These are phyloP conservation scores for Hydropsyche tenuis DNA, from an alignment of 1,140 invertebrate genomes.

Conservation along the genomic window DNA sequence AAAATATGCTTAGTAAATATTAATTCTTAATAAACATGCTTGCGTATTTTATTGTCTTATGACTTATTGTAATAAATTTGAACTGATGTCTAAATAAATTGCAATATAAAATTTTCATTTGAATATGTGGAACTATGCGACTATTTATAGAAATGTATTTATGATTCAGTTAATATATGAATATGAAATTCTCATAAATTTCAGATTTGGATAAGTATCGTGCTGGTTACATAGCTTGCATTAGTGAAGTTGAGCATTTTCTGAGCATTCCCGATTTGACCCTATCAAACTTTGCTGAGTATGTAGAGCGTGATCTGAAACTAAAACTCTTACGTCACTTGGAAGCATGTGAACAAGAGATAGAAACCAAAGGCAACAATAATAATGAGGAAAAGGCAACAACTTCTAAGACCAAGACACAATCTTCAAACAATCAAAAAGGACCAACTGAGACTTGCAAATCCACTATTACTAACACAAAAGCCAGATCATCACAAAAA, in stretches of 20 bases:
- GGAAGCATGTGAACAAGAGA: constrained; percentile 73
- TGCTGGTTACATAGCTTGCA: constrained; percentile 83
- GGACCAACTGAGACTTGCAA: not conserved
- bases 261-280: constrained; percentile 70
- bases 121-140: too few species aligned
- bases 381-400: not conserved
- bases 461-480: not conserved
- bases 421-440: not conserved
- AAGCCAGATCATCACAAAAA: not conserved
- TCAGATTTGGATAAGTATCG: constrained; percentile 65
- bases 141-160: too few species aligned
- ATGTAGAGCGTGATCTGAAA: constrained; percentile 71
- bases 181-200: constrained; percentile 37
- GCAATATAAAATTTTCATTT: too few species aligned
- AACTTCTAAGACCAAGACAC: not conserved
- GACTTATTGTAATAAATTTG: too few species aligned
- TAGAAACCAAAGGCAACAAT: constrained; percentile 57
- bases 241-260: constrained; percentile 73
- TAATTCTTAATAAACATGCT: too few species aligned
- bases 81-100: too few species aligned
- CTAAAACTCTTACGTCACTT: constrained; percentile 74
- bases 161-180: not conserved
- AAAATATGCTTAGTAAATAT: too few species aligned
- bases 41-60: too few species aligned
- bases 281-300: constrained; percentile 67